phyloP scores from a whole-genome alignment of 2,113 vertebrate genomes.

The Mixornis gularis region DNA sequence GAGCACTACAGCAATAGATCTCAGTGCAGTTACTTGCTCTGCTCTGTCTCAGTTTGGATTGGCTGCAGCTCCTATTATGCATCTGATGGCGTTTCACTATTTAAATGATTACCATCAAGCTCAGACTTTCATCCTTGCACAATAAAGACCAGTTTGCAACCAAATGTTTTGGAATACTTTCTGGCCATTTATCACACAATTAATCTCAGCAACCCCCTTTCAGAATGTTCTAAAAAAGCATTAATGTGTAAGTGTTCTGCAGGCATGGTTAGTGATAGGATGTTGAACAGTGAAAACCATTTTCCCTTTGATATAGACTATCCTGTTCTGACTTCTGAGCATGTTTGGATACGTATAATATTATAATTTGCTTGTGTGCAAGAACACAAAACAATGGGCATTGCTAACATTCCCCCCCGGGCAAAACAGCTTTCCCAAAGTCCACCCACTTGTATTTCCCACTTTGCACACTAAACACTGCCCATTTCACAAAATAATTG shows the following conservation, averaged over 20 bases:
- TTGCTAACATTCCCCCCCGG: neutral
- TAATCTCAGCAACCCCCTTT: neutral
- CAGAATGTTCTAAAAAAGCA: neutral
- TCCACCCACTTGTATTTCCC: neutral
- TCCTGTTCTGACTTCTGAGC: neutral
- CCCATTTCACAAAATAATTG: neutral
- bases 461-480: neutral
- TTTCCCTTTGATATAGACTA: neutral
- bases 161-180: neutral
- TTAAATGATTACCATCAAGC: neutral
- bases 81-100: neutral
- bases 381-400: neutral
- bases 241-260: neutral
- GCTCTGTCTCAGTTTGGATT: neutral
- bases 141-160: neutral
- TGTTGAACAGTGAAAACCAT: neutral
- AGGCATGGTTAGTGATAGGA: neutral
- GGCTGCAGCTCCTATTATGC: neutral
- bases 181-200: neutral
- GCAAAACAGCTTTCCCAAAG: neutral
- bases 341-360: neutral
- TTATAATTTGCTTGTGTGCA: neutral
- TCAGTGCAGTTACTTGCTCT: neutral
- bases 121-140: neutral
- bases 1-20: neutral